phyloP scores from a whole-genome alignment of 2,797 vertebrate species.

The Prunella strophiata region DNA sequence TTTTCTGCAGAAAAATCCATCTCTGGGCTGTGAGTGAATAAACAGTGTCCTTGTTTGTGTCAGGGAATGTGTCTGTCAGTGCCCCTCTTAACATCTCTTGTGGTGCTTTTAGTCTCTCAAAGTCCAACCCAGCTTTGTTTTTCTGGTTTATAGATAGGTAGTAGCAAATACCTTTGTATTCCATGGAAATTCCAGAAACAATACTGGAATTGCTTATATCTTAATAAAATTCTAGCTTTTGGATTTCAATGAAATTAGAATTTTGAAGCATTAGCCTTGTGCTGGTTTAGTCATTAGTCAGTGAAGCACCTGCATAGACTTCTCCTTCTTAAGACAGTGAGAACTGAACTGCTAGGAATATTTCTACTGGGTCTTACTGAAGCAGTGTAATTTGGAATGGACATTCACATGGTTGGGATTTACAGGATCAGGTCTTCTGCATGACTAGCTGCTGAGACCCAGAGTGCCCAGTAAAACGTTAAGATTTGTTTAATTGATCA shows the following conservation, averaged over 20 bases:
- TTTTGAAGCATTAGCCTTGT: neutral
- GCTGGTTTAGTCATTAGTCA: neutral
- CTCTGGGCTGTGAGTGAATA: neutral
- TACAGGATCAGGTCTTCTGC: constrained; percentile 28
- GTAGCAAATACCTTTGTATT: neutral
- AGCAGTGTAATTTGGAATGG: neutral
- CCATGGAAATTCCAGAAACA: neutral
- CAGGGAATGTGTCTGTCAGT: neutral
- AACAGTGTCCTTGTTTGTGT: neutral
- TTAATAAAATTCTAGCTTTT: neutral
- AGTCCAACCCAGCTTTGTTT: neutral
- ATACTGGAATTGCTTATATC: neutral
- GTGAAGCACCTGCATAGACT: neutral
- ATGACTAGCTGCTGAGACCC: neutral
- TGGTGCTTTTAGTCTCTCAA: neutral
- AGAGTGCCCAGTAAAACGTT: neutral
- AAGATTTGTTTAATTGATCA: neutral
- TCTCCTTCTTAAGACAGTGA: neutral
- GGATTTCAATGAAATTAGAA: neutral
- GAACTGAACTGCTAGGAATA: neutral
- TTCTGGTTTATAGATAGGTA: neutral
- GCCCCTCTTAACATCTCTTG: neutral
- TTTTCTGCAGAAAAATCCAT: neutral
- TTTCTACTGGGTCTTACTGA: neutral
- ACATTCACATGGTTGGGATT: constrained; percentile 18